Conservation (phyloP, 2,888 invertebrate species). For the Amphipyra berbera region DNA sequence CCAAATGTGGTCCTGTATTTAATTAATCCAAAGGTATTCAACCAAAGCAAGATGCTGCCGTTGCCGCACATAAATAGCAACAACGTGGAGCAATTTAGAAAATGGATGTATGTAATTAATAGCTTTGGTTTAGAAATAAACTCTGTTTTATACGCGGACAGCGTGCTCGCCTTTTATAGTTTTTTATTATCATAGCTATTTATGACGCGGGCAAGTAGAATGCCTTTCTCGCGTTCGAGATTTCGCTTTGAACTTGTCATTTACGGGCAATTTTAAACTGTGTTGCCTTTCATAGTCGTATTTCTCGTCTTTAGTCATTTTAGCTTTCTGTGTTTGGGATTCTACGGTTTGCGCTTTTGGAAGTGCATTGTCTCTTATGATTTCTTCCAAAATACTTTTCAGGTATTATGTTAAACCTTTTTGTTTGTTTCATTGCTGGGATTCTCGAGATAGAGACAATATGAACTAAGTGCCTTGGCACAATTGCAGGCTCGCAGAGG, state of each 20-base stretch:
- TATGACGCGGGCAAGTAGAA: slow-evolving; percentile 48
- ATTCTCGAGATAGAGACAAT: too few relatives aligned
- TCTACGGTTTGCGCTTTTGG: slow-evolving; percentile 2
- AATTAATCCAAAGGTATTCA: background rate
- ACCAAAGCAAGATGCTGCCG: slow-evolving; percentile 29
- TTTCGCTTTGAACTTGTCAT: slow-evolving; percentile 38
- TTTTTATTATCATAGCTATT: slow-evolving; percentile 60
- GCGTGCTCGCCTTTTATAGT: slow-evolving; percentile 34
- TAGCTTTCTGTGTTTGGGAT: slow-evolving; percentile 11
- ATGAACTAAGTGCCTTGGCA: too few relatives aligned
- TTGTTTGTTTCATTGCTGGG: background rate
- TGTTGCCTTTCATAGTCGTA: slow-evolving; percentile 17
- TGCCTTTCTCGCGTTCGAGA: slow-evolving; percentile 31
- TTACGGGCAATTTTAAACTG: slow-evolving; percentile 18
- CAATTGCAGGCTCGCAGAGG: too few relatives aligned
- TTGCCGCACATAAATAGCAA: slow-evolving; percentile 57
- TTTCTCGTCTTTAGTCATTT: slow-evolving; percentile 1
- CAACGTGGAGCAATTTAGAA: slow-evolving; percentile 61
- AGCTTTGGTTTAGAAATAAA: slow-evolving; percentile 62
- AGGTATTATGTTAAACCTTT: background rate
- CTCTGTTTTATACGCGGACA: slow-evolving; percentile 46
- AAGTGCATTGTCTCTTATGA: background rate
- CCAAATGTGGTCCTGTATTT: background rate
- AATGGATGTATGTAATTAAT: slow-evolving; percentile 68
- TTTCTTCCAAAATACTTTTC: background rate